Conservation (phyloP, 1,140 invertebrate species). For the Cheumatopsyche charites region DNA sequence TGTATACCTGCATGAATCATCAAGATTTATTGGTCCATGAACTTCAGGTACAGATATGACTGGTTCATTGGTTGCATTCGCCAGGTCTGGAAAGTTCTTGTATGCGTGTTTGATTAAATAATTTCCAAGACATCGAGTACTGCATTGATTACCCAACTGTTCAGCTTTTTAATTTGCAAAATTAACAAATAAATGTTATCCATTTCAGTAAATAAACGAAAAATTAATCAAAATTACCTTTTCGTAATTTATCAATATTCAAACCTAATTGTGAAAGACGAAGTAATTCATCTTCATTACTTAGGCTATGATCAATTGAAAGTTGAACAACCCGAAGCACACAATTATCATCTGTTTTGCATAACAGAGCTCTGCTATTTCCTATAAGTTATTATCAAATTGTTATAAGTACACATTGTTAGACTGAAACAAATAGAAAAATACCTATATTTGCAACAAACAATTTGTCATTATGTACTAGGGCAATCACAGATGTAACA, state of each 20-base stretch:
- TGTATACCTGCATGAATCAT: conserved; percentile 72
- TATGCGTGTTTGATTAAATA: conserved; percentile 87
- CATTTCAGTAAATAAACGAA: not conserved
- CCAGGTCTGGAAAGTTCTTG: conserved; percentile 79
- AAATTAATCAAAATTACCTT: conserved; percentile 56
- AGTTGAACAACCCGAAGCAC: conserved; percentile 83
- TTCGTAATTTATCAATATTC: conserved; percentile 67
- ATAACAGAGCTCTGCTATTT: conserved; percentile 78
- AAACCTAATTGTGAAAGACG: conserved; percentile 76
- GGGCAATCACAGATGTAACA: conserved; percentile 44
- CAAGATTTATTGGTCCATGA: conserved; percentile 76
- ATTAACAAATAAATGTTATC: not conserved
- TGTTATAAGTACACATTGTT: not conserved
- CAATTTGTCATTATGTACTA: conserved; percentile 56
- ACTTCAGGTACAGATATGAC: conserved; percentile 86
- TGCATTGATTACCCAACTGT: conserved; percentile 71
- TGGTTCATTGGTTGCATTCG: conserved; percentile 73
- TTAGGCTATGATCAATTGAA: conserved; percentile 81
- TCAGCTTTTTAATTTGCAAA: too few relatives aligned
- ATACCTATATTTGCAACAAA: conserved; percentile 85
- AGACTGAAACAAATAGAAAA: not conserved
- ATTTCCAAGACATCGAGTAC: conserved; percentile 86
- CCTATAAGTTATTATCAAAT: conserved; percentile 32
- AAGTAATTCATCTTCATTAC: conserved; percentile 82
- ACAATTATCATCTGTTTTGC: conserved; percentile 79